Evolutionary conservation across 2,113 vertebrate genomes (phyloP), one percentile per base, ranked within the genome.

Genomic region (Isurus oxyrinchus): DNA sequence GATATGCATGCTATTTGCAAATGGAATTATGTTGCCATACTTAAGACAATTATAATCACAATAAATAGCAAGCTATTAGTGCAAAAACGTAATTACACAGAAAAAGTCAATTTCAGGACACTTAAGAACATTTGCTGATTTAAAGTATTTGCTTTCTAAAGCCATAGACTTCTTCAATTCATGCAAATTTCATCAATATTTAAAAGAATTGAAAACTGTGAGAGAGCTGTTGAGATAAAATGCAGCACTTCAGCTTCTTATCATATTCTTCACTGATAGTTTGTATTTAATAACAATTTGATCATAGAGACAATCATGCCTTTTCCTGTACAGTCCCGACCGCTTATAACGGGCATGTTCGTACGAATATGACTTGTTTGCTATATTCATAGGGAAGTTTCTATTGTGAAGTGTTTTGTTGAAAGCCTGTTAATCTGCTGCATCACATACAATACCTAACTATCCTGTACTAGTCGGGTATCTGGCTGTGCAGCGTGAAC

Each of bases 31-130:
- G 61, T 94, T 94, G 90, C 59, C 59, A 94, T 94, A 61, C 16
- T 94, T 94, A n/a, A 94, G 35, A 94, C n/a, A 94, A 94, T 94
- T 94, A 31, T 63, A 63, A 94, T 94, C 90, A 40, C 90, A 94
- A 94, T 63, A 94, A 94, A 66, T 66, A 94, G 90, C 90, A 94
- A 63, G 90, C 59, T 66, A 66, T 94, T 40, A 94, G 7, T 40
- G 90, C 90, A 63, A 63, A 94, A 40, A 40, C 66, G 59, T 93
- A 61, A 93, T n/a, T 59, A 31, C 59, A n/a, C 16, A 31, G 40
- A 93, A 76, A 61, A 31, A n/a, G 57, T 35, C 90, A 93, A 63
- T 61, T 63, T 94, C 90, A 63, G 90, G n/a, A 40, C 57, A 61
- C 59, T 61, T 6, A 63, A 59, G 35, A 63, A 21, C 19, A 94